Evolutionary conservation across 1,140 invertebrate species (phyloP), one percentile per base, ranked within the genome.

Genomic region (Pseudachorutes palmiensis): DNA sequence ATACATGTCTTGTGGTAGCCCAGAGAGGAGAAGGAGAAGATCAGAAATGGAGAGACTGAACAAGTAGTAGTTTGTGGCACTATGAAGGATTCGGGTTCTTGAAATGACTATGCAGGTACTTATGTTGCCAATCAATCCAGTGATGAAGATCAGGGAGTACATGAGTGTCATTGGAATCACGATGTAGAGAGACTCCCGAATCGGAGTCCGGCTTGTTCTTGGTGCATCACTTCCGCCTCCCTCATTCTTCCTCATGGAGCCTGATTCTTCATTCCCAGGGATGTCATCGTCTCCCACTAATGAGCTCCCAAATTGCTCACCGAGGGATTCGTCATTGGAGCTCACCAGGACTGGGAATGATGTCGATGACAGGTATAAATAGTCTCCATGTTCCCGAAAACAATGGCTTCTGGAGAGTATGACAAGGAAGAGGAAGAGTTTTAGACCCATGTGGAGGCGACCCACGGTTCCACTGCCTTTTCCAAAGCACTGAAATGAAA

Each of bases 1-100:
- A 74, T 88, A 88, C 48, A 91, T 81, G 75, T 94, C 91, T 51
- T 88, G 84, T 0, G 90, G 90, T 51, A 92, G 75, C 0, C 89
- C 89, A 22, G 87, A 86, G 0, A 91, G 75, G 22, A 98, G 82
- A 2, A 97, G 80, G 9, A 98, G 78, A 28, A 98, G 82, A 78
- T 98, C 96, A 0, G 93, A 94, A 49, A 97, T 81, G 3, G 95
- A 93, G 74, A 98, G 81, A 76, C 87, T 82, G 74, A 86, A 83
- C 75, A 86, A 75, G 73, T 86, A 86, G 71, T 80, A 84, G 75
- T 86, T 86, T 32, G 84, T 85, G 2, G 81, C 79, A 1, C 82
- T 83, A 71, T 82, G 81, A 82, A 83, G 83, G 69, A 79, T 81
- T 28, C 77, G 77, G 70, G 84, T 85, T 60, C 78, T 76, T 1